Conservation (phyloP, 2,113 vertebrate species). For the Andinoacara biseriatus region DNA sequence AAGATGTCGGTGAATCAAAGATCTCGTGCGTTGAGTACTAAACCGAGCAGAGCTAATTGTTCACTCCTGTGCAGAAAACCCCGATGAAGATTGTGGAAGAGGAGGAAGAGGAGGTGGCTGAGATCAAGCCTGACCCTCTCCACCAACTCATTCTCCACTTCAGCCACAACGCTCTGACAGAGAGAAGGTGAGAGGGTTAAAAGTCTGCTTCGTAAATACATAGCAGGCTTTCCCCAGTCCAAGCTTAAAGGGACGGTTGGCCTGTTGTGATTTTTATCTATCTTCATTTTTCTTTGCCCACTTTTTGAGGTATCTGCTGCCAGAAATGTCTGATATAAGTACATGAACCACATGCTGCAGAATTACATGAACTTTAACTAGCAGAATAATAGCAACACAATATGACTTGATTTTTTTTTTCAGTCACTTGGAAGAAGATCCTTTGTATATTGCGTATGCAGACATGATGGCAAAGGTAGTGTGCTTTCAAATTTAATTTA, state of each 20-base stretch:
- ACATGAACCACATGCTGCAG: not conserved
- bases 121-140: slow-evolving; percentile 91
- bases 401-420: slow-evolving; percentile 15
- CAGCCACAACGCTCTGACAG: slow-evolving; percentile 94
- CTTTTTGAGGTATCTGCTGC: not conserved
- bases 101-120: slow-evolving; percentile 90
- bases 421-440: slow-evolving; percentile 91
- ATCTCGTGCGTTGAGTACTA: not conserved
- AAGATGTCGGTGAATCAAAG: not conserved
- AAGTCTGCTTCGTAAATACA: not conserved
- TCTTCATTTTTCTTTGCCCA: not conserved
- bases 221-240: not conserved
- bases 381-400: not conserved
- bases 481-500: not conserved
- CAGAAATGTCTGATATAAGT: not conserved
- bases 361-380: not conserved
- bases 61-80: slow-evolving; percentile 83
- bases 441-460: slow-evolving; percentile 94
- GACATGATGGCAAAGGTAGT: slow-evolving; percentile 99
- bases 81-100: slow-evolving; percentile 88
- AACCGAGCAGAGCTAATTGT: slow-evolving; percentile 26
- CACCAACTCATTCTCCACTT: slow-evolving; percentile 98
- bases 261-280: not conserved
- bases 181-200: slow-evolving; percentile 86
- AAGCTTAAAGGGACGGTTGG: not conserved